Base-by-base conservation (phyloP, 2,113 vertebrate species). In the Hemiprocne comata region DNA sequence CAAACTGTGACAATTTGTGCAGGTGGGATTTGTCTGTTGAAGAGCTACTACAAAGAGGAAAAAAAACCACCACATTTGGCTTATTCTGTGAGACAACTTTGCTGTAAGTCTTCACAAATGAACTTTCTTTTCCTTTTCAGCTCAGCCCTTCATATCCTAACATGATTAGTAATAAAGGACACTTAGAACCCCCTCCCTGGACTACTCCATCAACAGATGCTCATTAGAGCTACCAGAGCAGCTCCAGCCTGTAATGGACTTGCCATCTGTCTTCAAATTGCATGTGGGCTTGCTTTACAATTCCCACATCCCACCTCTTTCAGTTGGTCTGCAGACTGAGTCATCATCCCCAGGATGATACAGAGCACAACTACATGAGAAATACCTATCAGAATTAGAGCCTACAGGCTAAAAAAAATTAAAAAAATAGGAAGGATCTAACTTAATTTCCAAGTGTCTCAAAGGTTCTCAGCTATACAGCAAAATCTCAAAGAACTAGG, bases 151-250 rank as follows among this genome's bases (percentile, higher is more conserved):
- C 55, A 9, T 50, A 64, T 25, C 53, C 73, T 60, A 54, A 66
- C 21, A 7, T 0, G 4, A 87, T 23, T 38, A 70, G 61, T 42
- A 74, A 66, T 16, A 75, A 87, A 55, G 42, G 74, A 87, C 64
- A 78, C 31, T 6, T 31, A 94, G 86, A 92, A 76, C 51, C 11
- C 24, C 10, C 58, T 90, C 91, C 25, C 55, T 33, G 28, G 31
- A 60, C 84, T 28, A 67, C 62, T 97, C 96, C 83, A 95, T 95
- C 95, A 97, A 94, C 94, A 95, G 89, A 94, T 94, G 93, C 86
- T 95, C 89, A 96, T 97, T 96, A 96, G 89, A 92, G 83, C 48
- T 94, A 42, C 86, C 42, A 77, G 55, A 90, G 69, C 73, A 72
- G 38, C 89, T 78, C 83, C 83, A 67, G 89, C 48, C 80, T 40